These are phyloP conservation scores for Drosophila mulleri DNA, from an alignment of 2,888 invertebrate species.

Conservation along the genomic window DNA sequence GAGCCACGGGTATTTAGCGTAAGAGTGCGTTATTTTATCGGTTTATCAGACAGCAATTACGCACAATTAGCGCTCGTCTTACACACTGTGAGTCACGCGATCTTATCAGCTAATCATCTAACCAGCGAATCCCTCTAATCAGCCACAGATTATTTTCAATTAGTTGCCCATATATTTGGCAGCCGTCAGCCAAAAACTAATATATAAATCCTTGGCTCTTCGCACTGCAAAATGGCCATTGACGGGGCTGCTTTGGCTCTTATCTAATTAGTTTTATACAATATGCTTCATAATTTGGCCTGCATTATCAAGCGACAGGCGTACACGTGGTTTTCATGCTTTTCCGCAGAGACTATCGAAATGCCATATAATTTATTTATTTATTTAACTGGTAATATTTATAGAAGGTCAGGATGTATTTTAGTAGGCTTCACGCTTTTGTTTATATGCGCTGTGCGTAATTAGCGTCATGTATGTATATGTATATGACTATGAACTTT, in stretches of 20 bases:
- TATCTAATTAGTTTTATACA: conserved; percentile 58
- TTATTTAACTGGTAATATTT: neutral
- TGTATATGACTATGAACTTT: neutral
- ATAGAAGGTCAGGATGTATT: neutral
- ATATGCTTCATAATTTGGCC: conserved; percentile 44
- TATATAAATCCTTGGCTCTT: conserved; percentile 68
- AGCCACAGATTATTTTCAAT: conserved; percentile 73
- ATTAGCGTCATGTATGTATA: neutral
- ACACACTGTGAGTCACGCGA: conserved; percentile 38
- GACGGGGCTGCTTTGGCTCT: conserved; percentile 21
- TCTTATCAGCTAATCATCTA: conserved; percentile 54
- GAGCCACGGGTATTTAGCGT: conserved; percentile 15
- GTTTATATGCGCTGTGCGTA: neutral
- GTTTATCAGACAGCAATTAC: conserved; percentile 72
- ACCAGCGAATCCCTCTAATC: conserved; percentile 73
- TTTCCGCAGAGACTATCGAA: neutral
- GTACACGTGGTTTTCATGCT: conserved; percentile 4
- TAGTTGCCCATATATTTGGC: conserved; percentile 57
- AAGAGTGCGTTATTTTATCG: conserved; percentile 43
- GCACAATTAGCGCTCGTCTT: conserved; percentile 64
- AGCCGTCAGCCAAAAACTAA: conserved; percentile 64
- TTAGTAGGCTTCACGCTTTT: neutral
- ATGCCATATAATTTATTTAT: neutral
- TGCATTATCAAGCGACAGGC: neutral
- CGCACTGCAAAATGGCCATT: conserved; percentile 5